These are phyloP conservation scores for Coregonus ussuriensis DNA, from an alignment of 2,797 vertebrate genomes.

Conservation along the genomic window DNA sequence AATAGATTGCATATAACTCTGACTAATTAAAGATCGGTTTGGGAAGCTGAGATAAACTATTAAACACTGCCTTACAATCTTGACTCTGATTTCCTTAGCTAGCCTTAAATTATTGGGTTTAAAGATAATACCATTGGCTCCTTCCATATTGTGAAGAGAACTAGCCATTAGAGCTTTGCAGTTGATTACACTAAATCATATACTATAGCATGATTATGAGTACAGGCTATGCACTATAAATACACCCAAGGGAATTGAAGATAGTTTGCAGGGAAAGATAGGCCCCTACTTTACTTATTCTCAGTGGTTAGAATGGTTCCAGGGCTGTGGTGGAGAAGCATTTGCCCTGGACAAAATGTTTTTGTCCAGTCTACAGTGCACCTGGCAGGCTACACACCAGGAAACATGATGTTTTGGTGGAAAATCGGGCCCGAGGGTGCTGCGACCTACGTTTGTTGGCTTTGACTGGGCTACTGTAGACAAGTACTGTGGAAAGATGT, in stretches of 20 bases:
- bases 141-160: not conserved
- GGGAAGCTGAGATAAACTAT: not conserved
- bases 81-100: too few relatives aligned
- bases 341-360: not conserved
- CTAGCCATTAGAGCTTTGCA: not conserved
- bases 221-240: not conserved
- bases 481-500: not conserved
- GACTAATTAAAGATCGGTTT: not conserved
- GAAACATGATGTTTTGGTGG: constrained; percentile 3
- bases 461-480: constrained; percentile 9
- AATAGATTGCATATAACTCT: not conserved
- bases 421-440: too few relatives aligned
- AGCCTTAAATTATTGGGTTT: too few relatives aligned
- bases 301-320: not conserved
- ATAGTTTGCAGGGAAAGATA: not conserved
- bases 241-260: not conserved
- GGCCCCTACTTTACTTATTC: not conserved
- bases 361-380: not conserved
- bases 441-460: not conserved
- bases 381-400: not conserved
- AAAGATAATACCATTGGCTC: not conserved
- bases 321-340: too few relatives aligned
- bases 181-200: not conserved
- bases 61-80: not conserved
- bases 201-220: not conserved